Percentiles rank a stretch among this genome's conserved stretches.
Evolutionary conservation across 2,797 vertebrate genomes (phyloP).

Genomic region (Clarias laeviceps): DNA sequence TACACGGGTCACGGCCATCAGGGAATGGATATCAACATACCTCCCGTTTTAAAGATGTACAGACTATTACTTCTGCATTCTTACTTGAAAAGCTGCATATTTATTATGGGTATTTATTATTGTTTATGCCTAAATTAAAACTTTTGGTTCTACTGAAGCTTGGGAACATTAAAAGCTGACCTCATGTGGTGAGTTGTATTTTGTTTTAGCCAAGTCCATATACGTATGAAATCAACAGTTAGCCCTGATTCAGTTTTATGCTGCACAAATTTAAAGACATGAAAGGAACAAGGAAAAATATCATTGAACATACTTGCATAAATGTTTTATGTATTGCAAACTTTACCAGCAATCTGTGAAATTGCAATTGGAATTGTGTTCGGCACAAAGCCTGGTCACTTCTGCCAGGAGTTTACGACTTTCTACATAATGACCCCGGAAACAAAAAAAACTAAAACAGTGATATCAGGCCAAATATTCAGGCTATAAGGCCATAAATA

Average conservation of each 20-base stretch:
- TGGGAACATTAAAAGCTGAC: neutral
- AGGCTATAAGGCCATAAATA: neutral
- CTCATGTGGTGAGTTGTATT: constrained; percentile 12
- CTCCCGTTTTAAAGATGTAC: constrained; percentile 68
- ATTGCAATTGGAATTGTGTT: neutral
- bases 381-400: neutral
- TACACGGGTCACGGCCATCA: constrained; percentile 83
- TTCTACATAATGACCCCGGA: neutral
- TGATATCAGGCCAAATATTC: neutral
- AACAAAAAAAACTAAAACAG: neutral
- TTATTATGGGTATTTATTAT: constrained; percentile 56
- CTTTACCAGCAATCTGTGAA: neutral
- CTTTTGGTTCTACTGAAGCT: constrained; percentile 5
- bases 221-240: too few species aligned
- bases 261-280: neutral
- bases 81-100: constrained; percentile 48
- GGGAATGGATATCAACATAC: constrained; percentile 85
- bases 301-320: neutral
- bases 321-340: neutral
- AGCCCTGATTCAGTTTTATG: neutral
- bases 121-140: neutral
- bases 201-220: neutral
- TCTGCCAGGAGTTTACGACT: neutral
- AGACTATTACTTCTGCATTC: constrained; percentile 53
- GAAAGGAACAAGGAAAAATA: neutral